Conservation (phyloP, 2,888 invertebrate genomes). For the Microplitis deprimator region DNA sequence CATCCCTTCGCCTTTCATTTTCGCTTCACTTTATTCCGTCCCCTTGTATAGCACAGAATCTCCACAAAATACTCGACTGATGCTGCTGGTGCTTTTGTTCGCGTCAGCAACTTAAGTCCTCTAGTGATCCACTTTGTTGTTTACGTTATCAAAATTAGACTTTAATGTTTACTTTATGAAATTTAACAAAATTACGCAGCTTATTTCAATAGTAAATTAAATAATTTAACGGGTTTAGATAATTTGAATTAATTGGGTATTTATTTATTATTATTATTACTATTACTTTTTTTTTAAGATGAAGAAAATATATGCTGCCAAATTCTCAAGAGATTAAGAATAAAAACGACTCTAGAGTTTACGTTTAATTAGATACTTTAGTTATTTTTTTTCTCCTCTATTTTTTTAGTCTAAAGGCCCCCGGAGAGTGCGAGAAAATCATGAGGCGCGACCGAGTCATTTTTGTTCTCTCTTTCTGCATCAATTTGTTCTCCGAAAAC, state of each 20-base stretch:
- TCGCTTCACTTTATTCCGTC: conserved; percentile 27
- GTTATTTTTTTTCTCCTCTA: conserved; percentile 55
- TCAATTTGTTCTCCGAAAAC: conserved; percentile 26
- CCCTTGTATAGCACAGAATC: conserved; percentile 12
- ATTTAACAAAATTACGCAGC: background rate
- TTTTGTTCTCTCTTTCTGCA: conserved; percentile 37
- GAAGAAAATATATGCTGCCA: conserved; percentile 3
- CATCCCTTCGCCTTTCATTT: conserved; percentile 44
- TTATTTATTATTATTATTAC: conserved; percentile 1
- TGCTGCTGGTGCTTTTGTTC: conserved; percentile 3
- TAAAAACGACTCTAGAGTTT: conserved; percentile 41
- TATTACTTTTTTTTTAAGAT: conserved; percentile 13
- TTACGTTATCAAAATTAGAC: conserved; percentile 20
- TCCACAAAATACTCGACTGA: conserved; percentile 11
- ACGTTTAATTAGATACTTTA: conserved; percentile 69
- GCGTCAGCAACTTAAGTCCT: conserved; percentile 7
- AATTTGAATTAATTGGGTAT: background rate
- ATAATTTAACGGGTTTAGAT: background rate
- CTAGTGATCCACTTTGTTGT: conserved; percentile 22
- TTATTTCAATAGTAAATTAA: background rate
- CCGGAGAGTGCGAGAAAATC: conserved; percentile 64
- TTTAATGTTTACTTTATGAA: conserved; percentile 13
- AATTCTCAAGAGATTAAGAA: conserved; percentile 10
- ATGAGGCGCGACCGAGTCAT: conserved; percentile 59
- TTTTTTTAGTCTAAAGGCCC: conserved; percentile 38